phyloP scores from a whole-genome alignment of 1,140 invertebrate genomes.

The Megalopta genalis region DNA sequence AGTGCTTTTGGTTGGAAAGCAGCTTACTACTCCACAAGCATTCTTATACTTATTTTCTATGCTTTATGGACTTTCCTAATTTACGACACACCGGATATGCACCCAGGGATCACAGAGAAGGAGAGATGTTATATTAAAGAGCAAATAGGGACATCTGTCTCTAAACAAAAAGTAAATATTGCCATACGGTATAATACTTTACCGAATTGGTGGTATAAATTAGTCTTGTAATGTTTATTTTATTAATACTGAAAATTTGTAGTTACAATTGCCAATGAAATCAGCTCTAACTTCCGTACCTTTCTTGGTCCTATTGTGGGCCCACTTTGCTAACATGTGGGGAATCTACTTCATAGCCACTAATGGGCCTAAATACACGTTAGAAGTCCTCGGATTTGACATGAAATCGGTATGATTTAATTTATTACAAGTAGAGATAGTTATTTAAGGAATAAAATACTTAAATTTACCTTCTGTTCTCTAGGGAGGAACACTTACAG shows the following conservation, averaged over 20 bases:
- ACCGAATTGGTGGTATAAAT: background rate
- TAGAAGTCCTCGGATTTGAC: slow-evolving; percentile 91
- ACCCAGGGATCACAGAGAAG: slow-evolving; percentile 87
- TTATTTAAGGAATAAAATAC: background rate
- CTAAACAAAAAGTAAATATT: slow-evolving; percentile 78
- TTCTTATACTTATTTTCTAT: slow-evolving; percentile 83
- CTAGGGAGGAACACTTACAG: slow-evolving; percentile 85
- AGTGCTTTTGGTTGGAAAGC: slow-evolving; percentile 85
- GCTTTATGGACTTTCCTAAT: slow-evolving; percentile 84
- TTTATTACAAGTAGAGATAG: background rate
- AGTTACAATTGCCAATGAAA: slow-evolving; percentile 71
- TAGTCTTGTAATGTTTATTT: slow-evolving; percentile 1
- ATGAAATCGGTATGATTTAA: slow-evolving; percentile 82
- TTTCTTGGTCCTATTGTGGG: slow-evolving; percentile 84
- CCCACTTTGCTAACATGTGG: slow-evolving; percentile 90
- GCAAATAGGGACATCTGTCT: slow-evolving; percentile 80
- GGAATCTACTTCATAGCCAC: slow-evolving; percentile 91
- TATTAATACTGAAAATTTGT: background rate
- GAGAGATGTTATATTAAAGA: slow-evolving; percentile 89
- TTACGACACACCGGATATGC: slow-evolving; percentile 86
- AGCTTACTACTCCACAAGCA: slow-evolving; percentile 87
- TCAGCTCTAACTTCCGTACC: slow-evolving; percentile 83
- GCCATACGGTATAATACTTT: too few relatives aligned
- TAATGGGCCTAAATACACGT: slow-evolving; percentile 93
- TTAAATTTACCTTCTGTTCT: slow-evolving; percentile 20